These are phyloP conservation scores for Balaeniceps rex DNA, from an alignment of 2,113 vertebrate species.

Conservation along the genomic window DNA sequence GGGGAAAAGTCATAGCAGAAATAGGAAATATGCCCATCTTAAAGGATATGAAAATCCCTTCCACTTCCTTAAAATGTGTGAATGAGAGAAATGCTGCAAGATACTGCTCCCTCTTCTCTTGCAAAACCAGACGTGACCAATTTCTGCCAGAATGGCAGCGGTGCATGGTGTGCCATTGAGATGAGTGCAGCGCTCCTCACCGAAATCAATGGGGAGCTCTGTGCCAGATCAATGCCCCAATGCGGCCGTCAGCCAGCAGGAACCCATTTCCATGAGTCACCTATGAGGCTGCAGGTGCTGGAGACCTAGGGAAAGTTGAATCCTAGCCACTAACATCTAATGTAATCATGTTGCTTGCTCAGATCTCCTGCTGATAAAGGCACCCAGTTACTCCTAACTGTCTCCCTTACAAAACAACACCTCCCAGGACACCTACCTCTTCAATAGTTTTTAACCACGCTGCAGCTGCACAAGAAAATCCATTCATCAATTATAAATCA, in stretches of 20 bases:
- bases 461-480: slow-evolving; percentile 40
- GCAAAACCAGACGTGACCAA: neutral
- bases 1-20: neutral
- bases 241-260: neutral
- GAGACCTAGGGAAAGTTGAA: slow-evolving; percentile 55
- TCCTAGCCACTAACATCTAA: slow-evolving; percentile 49
- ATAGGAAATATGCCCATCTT: neutral
- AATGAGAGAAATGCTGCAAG: neutral
- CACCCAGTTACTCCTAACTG: slow-evolving; percentile 49
- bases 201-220: neutral
- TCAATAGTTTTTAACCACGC: slow-evolving; percentile 13
- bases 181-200: neutral
- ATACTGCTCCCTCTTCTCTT: neutral
- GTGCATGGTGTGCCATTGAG: rapidly evolving
- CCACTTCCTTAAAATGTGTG: neutral
- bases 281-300: neutral
- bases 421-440: slow-evolving; percentile 35
- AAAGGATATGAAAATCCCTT: neutral
- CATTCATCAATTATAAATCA: slow-evolving; percentile 64
- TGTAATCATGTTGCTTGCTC: slow-evolving; percentile 42
- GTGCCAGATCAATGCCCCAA: neutral
- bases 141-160: neutral
- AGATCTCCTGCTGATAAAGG: slow-evolving; percentile 52
- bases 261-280: slow-evolving; percentile 8
- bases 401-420: slow-evolving; percentile 45